A percentile compares a stretch with the other conserved stretches of the same genome.
Conservation (phyloP, 2,797 vertebrate genomes). For the Rhynchotus rufescens region DNA sequence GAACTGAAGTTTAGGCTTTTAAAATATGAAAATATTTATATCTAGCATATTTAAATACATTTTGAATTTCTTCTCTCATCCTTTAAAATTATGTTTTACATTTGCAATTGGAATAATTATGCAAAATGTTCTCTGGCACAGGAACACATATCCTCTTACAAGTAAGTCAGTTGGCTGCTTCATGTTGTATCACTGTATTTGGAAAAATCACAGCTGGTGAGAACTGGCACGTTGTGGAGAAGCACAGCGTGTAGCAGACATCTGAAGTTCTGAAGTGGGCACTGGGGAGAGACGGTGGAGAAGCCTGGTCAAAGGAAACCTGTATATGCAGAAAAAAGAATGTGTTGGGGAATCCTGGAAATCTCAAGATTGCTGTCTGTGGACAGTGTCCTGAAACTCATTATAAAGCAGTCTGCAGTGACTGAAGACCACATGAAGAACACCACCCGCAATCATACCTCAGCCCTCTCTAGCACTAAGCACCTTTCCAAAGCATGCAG, state of each 20-base stretch:
- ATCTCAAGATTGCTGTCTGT: not conserved
- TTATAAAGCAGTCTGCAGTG: not conserved
- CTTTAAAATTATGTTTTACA: slow-evolving; percentile 1
- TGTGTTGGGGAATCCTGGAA: not conserved
- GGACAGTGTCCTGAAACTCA: not conserved
- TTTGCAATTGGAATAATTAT: slow-evolving; percentile 17
- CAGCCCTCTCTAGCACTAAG: not conserved
- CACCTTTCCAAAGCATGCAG: not conserved
- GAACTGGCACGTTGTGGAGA: not conserved
- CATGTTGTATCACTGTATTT: not conserved
- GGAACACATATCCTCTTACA: not conserved
- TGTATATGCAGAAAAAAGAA: not conserved
- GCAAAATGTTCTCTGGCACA: slow-evolving; percentile 29
- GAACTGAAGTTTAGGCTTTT: not conserved
- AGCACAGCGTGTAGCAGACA: slow-evolving; percentile 14
- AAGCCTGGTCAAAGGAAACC: not conserved
- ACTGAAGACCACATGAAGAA: no score
- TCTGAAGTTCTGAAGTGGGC: slow-evolving; percentile 3
- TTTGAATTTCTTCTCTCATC: not conserved
- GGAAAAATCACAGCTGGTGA: slow-evolving; percentile 45
- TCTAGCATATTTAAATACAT: not conserved
- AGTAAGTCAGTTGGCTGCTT: slow-evolving; percentile 38
- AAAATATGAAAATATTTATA: not conserved
- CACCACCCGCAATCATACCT: not conserved
- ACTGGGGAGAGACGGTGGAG: not conserved